Base-by-base conservation (phyloP, 1,140 invertebrate species). In the Arctopsyche grandis region DNA sequence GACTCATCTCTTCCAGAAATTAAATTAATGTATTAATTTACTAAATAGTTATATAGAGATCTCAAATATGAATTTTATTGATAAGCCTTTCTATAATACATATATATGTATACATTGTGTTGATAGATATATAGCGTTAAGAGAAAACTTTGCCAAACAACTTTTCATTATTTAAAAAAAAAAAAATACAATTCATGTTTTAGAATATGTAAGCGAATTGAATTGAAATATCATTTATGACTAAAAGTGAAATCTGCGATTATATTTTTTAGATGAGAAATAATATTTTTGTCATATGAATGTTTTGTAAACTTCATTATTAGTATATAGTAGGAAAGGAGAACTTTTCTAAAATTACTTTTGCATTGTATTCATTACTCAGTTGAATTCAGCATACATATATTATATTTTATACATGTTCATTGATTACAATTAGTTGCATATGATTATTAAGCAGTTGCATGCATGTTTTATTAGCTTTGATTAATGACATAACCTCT, bases 1-100 rank as follows among this genome's bases (percentile, higher is more conserved):
- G 19, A 26, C 22, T 66, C 26, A 48, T 76, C 74, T 76, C 74
- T 76, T 76, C 74, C 74, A 76, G 74, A 76, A 76, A 52, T n/a
- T 58, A 58, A 10, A 46, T 19, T 14, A 52, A 74, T 58, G 48
- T 58, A 66, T 66, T 66, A 22, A 24, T 66, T 66, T 66, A 66
- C 21, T 66, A 26, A 9, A 66, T 66, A 66, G 24, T 66, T 12
- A 66, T 60, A 60, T 24, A 26, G 63, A 66, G 71, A 74, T 74
- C 71, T 74, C 71, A 74, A 74, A 66, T 26, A 26, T 66, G 24
- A 26, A 66, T 66, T 52, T 52, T 14, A 52, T 12, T 52, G 7
- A 38, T 38, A 38, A 38, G 1, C 29, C 29, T 38, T 38, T 38
- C 29, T 38, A 38, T 38, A n/a, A n/a, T n/a, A n/a, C n/a, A n/a